phyloP scores from a whole-genome alignment of 2,888 invertebrate species.

The Anticlea derivata region DNA sequence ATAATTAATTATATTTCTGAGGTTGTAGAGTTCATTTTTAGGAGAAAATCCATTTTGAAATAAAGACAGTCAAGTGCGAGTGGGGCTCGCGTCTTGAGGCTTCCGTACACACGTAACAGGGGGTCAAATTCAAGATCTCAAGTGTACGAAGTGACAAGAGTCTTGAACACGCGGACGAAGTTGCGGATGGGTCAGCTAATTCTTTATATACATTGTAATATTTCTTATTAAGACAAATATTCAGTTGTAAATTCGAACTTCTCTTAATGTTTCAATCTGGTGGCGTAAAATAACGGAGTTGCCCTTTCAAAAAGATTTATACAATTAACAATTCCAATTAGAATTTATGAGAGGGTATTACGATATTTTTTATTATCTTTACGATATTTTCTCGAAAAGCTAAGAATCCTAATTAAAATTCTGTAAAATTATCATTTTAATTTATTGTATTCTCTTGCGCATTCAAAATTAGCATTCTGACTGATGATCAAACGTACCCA shows the following conservation, averaged over 20 bases:
- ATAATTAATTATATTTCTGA: no score
- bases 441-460: constrained; percentile 22
- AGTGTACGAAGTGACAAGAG: no score
- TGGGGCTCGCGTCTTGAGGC: no score
- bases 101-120: no score
- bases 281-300: constrained; percentile 1
- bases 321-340: constrained; percentile 23
- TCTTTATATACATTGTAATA: no score
- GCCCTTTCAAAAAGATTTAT: constrained; percentile 10
- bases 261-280: background rate
- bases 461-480: constrained; percentile 15
- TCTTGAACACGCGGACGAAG: no score
- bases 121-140: no score
- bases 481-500: constrained; percentile 8
- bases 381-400: constrained; percentile 17
- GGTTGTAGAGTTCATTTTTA: no score
- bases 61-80: no score
- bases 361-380: constrained; percentile 22
- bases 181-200: no score
- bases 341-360: constrained; percentile 16
- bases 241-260: background rate
- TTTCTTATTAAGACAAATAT: background rate
- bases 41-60: no score
- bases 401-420: constrained; percentile 21
- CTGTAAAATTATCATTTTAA: constrained; percentile 19